These are phyloP conservation scores for Pluvianellus socialis DNA, from an alignment of 2,113 vertebrate species.

Conservation along the genomic window DNA sequence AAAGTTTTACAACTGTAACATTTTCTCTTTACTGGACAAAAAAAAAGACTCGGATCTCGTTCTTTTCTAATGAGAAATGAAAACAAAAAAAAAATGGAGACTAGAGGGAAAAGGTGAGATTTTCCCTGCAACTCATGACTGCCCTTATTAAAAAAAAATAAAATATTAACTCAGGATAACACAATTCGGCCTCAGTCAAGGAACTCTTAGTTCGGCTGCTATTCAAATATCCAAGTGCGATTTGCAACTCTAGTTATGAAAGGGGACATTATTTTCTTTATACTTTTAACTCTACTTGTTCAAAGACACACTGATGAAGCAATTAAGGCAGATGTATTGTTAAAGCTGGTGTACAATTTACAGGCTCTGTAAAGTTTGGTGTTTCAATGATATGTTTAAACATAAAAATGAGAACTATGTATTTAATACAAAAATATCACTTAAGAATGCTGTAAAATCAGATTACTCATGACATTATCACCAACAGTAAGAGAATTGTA, in stretches of 20 bases:
- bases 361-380: neutral
- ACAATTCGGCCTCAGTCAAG: slow-evolving; percentile 2
- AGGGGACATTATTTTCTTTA: slow-evolving; percentile 28
- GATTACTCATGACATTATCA: neutral
- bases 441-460: slow-evolving; percentile 7
- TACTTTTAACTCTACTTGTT: slow-evolving; percentile 12
- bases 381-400: neutral
- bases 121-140: neutral
- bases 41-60: neutral
- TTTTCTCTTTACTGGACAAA: neutral
- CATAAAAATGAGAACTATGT: neutral
- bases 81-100: neutral
- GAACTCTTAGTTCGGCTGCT: slow-evolving; percentile 29
- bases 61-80: neutral
- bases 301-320: neutral
- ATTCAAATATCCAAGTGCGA: slow-evolving; percentile 34
- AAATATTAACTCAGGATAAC: slow-evolving; percentile 39
- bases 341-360: neutral
- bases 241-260: slow-evolving; percentile 41
- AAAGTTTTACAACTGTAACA: neutral
- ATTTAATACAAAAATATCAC: neutral
- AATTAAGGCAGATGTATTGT: neutral
- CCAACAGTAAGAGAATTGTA: neutral
- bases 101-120: neutral
- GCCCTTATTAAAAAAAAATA: neutral